Evolutionary conservation across 2,888 invertebrate genomes (phyloP), one percentile per base, ranked within the genome.

Genomic region (Heliconius sara): DNA sequence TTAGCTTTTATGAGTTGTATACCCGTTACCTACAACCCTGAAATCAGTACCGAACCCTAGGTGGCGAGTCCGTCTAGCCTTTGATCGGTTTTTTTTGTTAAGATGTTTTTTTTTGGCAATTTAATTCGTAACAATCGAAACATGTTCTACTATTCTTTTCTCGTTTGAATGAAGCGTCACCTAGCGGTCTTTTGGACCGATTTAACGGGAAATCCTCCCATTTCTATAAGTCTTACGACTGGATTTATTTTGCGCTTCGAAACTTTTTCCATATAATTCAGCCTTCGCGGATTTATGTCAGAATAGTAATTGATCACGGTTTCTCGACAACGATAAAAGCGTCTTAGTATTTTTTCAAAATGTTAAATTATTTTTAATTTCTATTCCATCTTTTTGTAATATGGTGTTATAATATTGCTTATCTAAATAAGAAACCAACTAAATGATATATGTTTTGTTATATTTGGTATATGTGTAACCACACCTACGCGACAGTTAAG

Each of bases 201-300:
- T 92, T 93, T 93, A 93, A 93, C 90, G 91, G 89, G 83, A 87
- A 91, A 90, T 92, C 90, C 91, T 91, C 91, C 93, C 91, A 93
- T 93, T 93, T 94, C 93, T 92, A 93, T 93, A 92, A 92, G 92
- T 91, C 89, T 93, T 93, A 93, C 91, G 87, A 86, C 85, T 83
- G 84, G 91, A 94, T 93, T 93, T 94, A 93, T 93, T 39, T 88
- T 88, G 85, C 85, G 86, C 88, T 85, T 87, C 86, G 89, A 87
- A 92, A 92, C 90, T 92, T 93, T 93, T 93, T 92, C 91, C 92
- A 91, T 91, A 90, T 90, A 88, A 92, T 90, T 90, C 90, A 92
- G 90, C 90, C 90, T 90, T 82, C 74, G 74, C 79, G 79, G 80
- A 83, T 83, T 83, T 83, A 83, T 83, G 78, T 72, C 43, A 63